phyloP scores from a whole-genome alignment of 1,140 invertebrate genomes.

The Nebria ingens region DNA sequence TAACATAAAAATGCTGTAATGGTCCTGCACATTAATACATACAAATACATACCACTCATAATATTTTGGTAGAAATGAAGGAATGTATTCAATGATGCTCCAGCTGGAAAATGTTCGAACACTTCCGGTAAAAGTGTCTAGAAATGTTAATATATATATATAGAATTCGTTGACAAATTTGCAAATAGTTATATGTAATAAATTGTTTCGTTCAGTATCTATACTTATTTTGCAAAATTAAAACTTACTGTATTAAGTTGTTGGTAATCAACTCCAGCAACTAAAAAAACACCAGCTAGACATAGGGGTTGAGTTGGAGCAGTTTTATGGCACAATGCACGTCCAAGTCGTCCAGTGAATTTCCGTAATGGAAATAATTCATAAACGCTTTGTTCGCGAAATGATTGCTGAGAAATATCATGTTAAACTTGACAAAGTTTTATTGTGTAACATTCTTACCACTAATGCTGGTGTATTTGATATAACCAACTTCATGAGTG shows the following conservation, averaged over 20 bases:
- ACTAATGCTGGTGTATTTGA: slow-evolving; percentile 15
- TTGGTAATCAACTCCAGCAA: slow-evolving; percentile 40
- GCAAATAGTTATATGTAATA: neutral
- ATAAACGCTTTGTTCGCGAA: slow-evolving; percentile 18
- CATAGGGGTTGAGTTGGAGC: slow-evolving; percentile 39
- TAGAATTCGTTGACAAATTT: neutral
- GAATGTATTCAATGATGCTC: slow-evolving; percentile 39
- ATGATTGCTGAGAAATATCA: slow-evolving; percentile 15
- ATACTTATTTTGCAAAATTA: slow-evolving; percentile 20
- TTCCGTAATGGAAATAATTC: slow-evolving; percentile 24
- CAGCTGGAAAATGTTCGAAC: slow-evolving; percentile 40
- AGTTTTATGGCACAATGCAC: slow-evolving; percentile 34
- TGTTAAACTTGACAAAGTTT: neutral
- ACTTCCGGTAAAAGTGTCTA: slow-evolving; percentile 35
- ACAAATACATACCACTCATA: slow-evolving; percentile 19
- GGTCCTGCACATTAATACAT: neutral
- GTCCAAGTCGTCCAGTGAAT: slow-evolving; percentile 18
- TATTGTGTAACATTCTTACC: slow-evolving; percentile 15
- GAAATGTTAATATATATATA: neutral
- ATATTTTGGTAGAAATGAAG: slow-evolving; percentile 40
- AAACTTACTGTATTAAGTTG: slow-evolving; percentile 38
- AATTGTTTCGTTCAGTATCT: slow-evolving; percentile 20
- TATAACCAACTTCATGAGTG: slow-evolving; percentile 19
- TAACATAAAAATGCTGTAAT: no score
- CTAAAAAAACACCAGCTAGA: slow-evolving; percentile 42